Base-by-base conservation (phyloP, 2,797 vertebrate species). In the Bradypus variegatus region DNA sequence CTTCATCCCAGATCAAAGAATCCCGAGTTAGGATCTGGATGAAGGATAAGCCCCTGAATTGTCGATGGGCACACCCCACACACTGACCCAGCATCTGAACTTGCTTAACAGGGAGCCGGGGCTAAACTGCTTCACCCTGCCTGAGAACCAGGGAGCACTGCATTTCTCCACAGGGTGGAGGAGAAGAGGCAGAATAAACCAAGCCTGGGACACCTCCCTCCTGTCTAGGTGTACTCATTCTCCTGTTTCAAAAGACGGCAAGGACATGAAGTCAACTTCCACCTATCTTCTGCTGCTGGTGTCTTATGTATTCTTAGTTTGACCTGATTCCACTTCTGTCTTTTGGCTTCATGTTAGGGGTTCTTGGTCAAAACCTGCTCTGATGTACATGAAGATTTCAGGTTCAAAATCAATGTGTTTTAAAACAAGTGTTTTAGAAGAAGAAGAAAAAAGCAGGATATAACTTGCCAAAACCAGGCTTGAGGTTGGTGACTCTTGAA, bases 1-100 rank as follows among this genome's bases (percentile, higher is more conserved):
- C 96, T 96, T 96, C 96, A 96, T 96, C 95, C 96, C 96, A 96
- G 96, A 96, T 96, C 96, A 96, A 91, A 96, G 96, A 94, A 96
- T 95, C 95, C 95, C 75, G 94, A 96, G 96, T 95, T 96, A 96
- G 96, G 95, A 96, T 96, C 94, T 96, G 95, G 96, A 96, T 96
- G 96, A 96, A 96, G 95, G 96, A 95, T 96, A 96, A 96, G 92
- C 94, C 95, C 96, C 95, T 95, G 95, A 95, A 94, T 94, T 96
- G 95, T 94, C 92, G 96, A 96, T 95, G 96, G 95, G 95, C 95
- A 95, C 96, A 95, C 95, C 96, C 96, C 95, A 95, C 95, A 95
- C 95, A 94, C 86, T 96, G 96, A 94, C 96, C 95, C 94, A 96
- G 95, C 96, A 96, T 95, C 95, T 95, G 95, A 96, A 96, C 96